These are phyloP conservation scores for Circus cinereus DNA, from an alignment of 2,797 vertebrate species.

Conservation along the genomic window DNA sequence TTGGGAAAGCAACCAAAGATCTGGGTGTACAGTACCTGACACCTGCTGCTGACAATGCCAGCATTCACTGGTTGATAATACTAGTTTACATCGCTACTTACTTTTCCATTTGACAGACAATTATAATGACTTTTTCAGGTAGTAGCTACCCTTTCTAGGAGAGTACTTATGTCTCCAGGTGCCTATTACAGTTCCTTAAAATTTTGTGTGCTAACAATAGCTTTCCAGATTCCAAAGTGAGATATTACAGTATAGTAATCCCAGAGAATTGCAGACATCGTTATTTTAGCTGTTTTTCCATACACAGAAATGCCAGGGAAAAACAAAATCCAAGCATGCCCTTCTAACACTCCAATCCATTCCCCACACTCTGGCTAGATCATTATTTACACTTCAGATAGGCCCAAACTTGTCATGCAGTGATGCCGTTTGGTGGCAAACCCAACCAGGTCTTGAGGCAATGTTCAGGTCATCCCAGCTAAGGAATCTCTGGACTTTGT, in stretches of 20 bases:
- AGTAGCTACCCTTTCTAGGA: background rate
- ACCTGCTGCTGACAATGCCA: background rate
- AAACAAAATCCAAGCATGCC: background rate
- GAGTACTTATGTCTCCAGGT: background rate
- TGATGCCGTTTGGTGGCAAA: background rate
- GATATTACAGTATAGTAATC: background rate
- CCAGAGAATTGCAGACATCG: background rate
- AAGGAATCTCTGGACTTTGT: background rate
- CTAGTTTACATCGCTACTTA: background rate
- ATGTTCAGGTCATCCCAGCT: background rate
- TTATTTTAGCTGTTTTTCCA: background rate
- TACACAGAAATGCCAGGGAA: background rate
- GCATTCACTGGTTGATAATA: background rate
- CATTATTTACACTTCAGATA: background rate
- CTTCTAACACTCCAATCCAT: background rate
- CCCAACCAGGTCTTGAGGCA: background rate
- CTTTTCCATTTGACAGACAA: background rate
- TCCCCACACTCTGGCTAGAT: background rate
- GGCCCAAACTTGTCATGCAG: background rate
- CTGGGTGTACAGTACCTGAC: background rate
- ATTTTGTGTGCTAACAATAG: background rate
- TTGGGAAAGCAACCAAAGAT: background rate
- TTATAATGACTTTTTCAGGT: background rate
- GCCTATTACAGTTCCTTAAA: background rate
- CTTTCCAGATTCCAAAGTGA: background rate